A percentile compares a stretch with the other conserved stretches of the same genome.
Conservation (phyloP, 1,140 invertebrate genomes). For the Drosophila simulans region DNA sequence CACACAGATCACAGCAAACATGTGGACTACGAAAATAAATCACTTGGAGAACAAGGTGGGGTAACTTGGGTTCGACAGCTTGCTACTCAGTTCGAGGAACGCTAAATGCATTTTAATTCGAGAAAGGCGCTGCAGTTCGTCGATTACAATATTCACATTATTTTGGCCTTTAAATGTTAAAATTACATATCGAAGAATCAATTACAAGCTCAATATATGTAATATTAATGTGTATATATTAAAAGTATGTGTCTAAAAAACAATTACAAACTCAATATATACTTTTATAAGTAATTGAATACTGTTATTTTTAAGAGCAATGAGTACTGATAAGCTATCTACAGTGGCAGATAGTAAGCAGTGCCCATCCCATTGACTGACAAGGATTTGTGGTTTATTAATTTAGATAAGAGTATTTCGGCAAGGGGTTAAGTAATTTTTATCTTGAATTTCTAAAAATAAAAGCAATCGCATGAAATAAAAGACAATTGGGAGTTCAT, state of each 20-base stretch:
- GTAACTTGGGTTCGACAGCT: conserved; percentile 25
- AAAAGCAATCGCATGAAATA: no score
- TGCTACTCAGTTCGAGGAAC: conserved; percentile 7
- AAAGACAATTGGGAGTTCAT: no score
- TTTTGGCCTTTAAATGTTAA: no score
- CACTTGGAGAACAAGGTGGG: conserved; percentile 14
- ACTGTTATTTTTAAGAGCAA: background rate
- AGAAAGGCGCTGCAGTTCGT: background rate
- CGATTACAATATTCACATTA: background rate
- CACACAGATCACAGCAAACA: conserved; percentile 23
- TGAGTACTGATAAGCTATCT: background rate
- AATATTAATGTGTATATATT: no score
- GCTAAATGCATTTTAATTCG: conserved; percentile 8
- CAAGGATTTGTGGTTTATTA: background rate
- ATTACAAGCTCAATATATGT: no score
- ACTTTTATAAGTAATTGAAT: background rate
- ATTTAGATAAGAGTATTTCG: background rate
- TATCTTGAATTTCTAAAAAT: no score
- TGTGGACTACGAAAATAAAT: conserved; percentile 56
- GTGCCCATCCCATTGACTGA: background rate
- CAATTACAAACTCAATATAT: background rate
- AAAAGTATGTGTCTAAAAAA: no score
- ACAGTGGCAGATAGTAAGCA: background rate
- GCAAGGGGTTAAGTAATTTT: background rate
- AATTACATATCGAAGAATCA: no score